Evolutionary conservation across 2,797 vertebrate species (phyloP), one percentile per base, ranked within the genome.

Genomic region (Lates japonicus): DNA sequence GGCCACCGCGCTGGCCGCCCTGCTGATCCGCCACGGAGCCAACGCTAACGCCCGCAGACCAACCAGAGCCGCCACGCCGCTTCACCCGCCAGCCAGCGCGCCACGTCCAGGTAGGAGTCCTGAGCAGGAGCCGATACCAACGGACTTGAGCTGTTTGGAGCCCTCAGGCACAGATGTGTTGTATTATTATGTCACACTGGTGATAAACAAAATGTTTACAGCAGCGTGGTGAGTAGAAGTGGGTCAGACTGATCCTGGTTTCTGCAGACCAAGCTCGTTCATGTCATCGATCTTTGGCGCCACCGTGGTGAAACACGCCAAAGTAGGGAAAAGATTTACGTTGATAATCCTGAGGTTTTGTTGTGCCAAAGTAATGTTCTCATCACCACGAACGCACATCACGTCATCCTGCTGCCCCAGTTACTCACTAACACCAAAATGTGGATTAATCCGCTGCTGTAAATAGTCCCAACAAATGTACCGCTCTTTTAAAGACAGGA

Each of bases 21-120:
- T 98, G 71, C 93, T 99, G 35, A 82, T 97, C 61, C 95, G 94
- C 33, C 97, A 96, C 0, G 97, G 98, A 0, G 98, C 97, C 82
- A 92, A 80, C 0, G 68, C 94, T 5, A 95, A 97, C 12, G 95
- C 94, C 51, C 95, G 88, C 85, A 96, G n/a, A n/a, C 96, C 16
- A 59, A 82, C 10, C 94, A 95, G 74, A 96, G 93, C 0, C n/a
- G 95, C 97, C 2, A 95, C 96, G 0, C 96, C 98, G 0, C 97
- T 99, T 2, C 98, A 99, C 90, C 93, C 98, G 61, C 98, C 90
- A 96, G 96, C 92, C 98, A 97, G 91, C 95, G 94, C 86, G 96
- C 39, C 97, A 98, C 85, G 48, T 94, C 10, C 96, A 97, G 97
- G 98, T 54, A 14, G n/a, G n/a, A 22, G n/a, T n/a, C 17, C 3